Percentiles rank a stretch among this genome's conserved stretches.
Conservation (phyloP, 2,113 vertebrate genomes). For the Brachionichthys hirsutus region DNA sequence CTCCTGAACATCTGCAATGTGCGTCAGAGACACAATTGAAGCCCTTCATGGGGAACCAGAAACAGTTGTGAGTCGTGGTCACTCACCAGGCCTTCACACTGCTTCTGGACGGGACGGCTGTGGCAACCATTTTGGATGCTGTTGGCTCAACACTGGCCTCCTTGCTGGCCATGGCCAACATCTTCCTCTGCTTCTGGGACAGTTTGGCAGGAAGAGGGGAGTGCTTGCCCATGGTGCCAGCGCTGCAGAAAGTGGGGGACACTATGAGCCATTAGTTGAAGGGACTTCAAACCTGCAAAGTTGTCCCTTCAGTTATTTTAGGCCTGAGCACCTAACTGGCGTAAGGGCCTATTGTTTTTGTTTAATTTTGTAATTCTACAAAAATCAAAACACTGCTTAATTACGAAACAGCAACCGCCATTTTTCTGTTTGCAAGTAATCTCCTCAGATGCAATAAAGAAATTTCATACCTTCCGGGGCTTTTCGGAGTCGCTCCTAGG, state of each 20-base stretch:
- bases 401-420: too few relatives aligned
- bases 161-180: constrained; percentile 89
- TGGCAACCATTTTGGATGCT: constrained; percentile 61
- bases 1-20: too few relatives aligned
- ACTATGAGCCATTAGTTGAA: constrained; percentile 6
- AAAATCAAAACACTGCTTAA: too few relatives aligned
- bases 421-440: not conserved
- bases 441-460: too few relatives aligned
- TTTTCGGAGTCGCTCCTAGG: constrained; percentile 84
- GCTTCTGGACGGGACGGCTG: constrained; percentile 76
- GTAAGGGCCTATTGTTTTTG: too few relatives aligned
- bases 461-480: constrained; percentile 67
- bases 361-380: too few relatives aligned
- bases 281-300: not conserved
- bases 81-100: constrained; percentile 86
- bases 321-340: too few relatives aligned
- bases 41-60: not conserved
- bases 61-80: constrained; percentile 1
- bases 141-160: constrained; percentile 79
- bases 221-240: constrained; percentile 74
- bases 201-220: constrained; percentile 81
- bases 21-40: not conserved
- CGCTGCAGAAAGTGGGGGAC: constrained; percentile 31
- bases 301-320: too few relatives aligned
- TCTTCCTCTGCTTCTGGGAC: constrained; percentile 97